Evolutionary conservation across 2,888 invertebrate genomes (phyloP).

Genomic region (Eucera pruinosa): DNA sequence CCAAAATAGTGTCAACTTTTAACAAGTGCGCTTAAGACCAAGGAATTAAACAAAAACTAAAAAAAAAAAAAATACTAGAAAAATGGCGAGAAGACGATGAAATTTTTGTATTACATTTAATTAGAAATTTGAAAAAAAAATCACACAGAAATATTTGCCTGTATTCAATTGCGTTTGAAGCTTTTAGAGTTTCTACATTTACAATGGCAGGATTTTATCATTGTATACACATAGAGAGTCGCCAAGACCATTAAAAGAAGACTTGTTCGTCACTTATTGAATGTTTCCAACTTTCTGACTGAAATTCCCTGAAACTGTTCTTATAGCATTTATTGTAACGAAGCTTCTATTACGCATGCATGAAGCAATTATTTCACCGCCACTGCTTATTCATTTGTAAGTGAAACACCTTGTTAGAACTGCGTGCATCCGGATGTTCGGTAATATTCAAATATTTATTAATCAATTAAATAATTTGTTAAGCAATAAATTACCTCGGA

Average conservation of each 20-base stretch:
- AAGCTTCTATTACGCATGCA: slow-evolving; percentile 43
- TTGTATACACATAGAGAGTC: slow-evolving; percentile 13
- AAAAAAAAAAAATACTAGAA: slow-evolving; percentile 1
- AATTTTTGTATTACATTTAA: slow-evolving; percentile 44
- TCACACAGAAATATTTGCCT: slow-evolving; percentile 14
- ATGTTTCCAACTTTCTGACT: slow-evolving; percentile 46
- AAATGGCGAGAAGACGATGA: slow-evolving; percentile 1
- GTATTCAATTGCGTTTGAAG: slow-evolving; percentile 36
- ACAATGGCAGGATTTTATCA: slow-evolving; percentile 7
- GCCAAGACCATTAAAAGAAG: slow-evolving; percentile 23
- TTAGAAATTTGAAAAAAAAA: slow-evolving; percentile 17
- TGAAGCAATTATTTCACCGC: slow-evolving; percentile 38
- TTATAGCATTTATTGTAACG: slow-evolving; percentile 35
- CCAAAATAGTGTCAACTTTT: slow-evolving; percentile 35
- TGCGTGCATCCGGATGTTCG: slow-evolving; percentile 33
- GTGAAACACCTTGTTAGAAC: slow-evolving; percentile 33
- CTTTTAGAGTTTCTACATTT: slow-evolving; percentile 44
- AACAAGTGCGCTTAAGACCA: slow-evolving; percentile 64
- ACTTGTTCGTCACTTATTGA: slow-evolving; percentile 28
- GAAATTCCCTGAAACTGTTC: slow-evolving; percentile 38
- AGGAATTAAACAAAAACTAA: slow-evolving; percentile 28
- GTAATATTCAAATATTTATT: slow-evolving; percentile 35
- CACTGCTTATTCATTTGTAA: slow-evolving; percentile 37
- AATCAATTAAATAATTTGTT: neutral
- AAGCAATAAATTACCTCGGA: neutral